phyloP scores from a whole-genome alignment of 2,797 vertebrate genomes.

The Glossophaga mutica region DNA sequence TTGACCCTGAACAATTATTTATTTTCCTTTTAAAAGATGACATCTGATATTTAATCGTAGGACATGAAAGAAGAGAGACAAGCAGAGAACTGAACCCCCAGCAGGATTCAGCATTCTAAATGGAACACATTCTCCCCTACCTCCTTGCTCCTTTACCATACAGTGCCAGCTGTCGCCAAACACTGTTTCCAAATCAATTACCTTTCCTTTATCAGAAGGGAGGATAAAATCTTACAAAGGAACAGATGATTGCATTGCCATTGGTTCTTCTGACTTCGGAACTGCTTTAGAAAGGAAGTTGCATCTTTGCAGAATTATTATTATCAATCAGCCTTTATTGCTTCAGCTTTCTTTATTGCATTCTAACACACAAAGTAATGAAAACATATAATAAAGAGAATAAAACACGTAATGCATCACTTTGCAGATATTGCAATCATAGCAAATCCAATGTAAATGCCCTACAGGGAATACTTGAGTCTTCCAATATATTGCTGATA shows the following conservation, averaged over 20 bases:
- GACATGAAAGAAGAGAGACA: not conserved
- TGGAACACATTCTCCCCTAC: not conserved
- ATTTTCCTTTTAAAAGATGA: not conserved
- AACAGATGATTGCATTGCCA: constrained; percentile 57
- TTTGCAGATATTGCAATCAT: constrained; percentile 77
- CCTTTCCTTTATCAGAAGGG: constrained; percentile 57
- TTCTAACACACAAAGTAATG: constrained; percentile 76
- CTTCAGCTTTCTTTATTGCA: constrained; percentile 76
- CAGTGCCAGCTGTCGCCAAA: constrained; percentile 63
- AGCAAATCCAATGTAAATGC: constrained; percentile 77
- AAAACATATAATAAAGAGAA: constrained; percentile 79
- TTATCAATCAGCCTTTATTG: constrained; percentile 77
- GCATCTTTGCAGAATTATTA: constrained; percentile 75
- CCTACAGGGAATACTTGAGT: constrained; percentile 73
- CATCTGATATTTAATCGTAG: constrained; percentile 16
- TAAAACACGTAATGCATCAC: constrained; percentile 77
- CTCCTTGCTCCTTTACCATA: constrained; percentile 35
- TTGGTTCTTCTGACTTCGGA: constrained; percentile 59
- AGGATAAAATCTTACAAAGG: constrained; percentile 64
- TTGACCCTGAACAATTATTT: not conserved
- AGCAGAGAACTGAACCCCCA: not conserved
- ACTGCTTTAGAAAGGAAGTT: constrained; percentile 66
- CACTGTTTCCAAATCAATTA: constrained; percentile 62
- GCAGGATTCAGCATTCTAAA: not conserved
- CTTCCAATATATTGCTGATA: constrained; percentile 70